These are phyloP conservation scores for Euura lappo DNA, from an alignment of 1,140 invertebrate genomes.

Conservation along the genomic window DNA sequence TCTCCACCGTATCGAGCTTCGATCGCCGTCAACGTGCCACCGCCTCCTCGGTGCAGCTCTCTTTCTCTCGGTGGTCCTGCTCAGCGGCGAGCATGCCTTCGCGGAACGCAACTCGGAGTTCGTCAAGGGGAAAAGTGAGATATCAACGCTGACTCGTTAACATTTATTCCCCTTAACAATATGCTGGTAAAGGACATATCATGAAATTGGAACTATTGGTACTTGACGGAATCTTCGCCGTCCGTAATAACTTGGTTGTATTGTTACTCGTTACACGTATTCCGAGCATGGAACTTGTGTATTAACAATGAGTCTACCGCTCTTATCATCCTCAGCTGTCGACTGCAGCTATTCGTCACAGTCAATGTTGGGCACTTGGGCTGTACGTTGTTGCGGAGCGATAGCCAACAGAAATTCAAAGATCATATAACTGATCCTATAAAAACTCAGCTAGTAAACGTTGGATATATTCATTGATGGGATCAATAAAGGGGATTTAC, in stretches of 20 bases:
- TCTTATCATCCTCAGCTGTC: too few species aligned
- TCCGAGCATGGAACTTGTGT: background rate
- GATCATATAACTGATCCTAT: too few species aligned
- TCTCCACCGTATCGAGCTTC: slow-evolving; percentile 43
- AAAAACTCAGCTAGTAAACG: too few species aligned
- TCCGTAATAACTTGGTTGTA: too few species aligned
- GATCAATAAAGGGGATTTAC: too few species aligned
- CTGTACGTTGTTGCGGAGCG: too few species aligned
- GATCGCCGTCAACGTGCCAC: slow-evolving; percentile 45
- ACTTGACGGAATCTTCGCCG: background rate
- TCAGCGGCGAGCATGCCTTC: slow-evolving; percentile 44
- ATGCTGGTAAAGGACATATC: background rate
- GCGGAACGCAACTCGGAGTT: slow-evolving; percentile 60
- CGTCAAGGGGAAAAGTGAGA: slow-evolving; percentile 65
- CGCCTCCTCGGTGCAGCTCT: slow-evolving; percentile 42
- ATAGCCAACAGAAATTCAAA: too few species aligned
- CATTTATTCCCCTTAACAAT: background rate
- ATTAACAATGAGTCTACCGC: too few species aligned
- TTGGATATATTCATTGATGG: too few species aligned
- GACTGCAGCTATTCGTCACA: too few species aligned
- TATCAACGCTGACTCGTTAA: background rate
- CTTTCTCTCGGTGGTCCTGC: slow-evolving; percentile 44
- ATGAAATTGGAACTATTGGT: background rate
- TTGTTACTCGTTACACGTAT: background rate
- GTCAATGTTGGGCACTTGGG: too few species aligned